Evolutionary conservation across 2,113 vertebrate species (phyloP).

Genomic region (Corapipo altera): DNA sequence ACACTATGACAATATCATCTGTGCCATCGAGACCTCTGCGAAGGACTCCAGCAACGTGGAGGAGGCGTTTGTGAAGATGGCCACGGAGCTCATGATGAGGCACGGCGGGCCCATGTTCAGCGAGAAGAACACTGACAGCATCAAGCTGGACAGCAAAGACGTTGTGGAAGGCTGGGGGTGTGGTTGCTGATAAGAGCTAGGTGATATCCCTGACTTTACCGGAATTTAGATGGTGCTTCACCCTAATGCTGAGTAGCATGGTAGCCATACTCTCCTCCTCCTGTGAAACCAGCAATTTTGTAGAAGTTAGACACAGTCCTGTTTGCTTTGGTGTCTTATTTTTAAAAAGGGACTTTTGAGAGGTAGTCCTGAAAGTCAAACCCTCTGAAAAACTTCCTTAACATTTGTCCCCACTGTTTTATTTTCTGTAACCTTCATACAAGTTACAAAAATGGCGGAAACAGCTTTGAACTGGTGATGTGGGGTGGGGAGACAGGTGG

Average conservation of each 20-base stretch:
- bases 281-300: conserved; percentile 63
- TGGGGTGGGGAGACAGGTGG: not conserved
- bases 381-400: not conserved
- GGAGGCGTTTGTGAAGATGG: conserved; percentile 85
- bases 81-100: conserved; percentile 83
- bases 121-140: conserved; percentile 80
- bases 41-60: conserved; percentile 89
- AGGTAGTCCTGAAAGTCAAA: conserved; percentile 8
- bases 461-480: not conserved
- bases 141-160: conserved; percentile 88
- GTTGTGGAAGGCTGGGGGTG: conserved; percentile 82
- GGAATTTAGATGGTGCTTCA: conserved; percentile 64
- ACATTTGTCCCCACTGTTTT: not conserved
- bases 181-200: conserved; percentile 77
- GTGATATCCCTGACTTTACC: conserved; percentile 16
- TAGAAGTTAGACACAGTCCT: conserved; percentile 64
- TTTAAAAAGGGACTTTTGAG: conserved; percentile 46
- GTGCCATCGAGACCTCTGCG: conserved; percentile 86
- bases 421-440: not conserved
- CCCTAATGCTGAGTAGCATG: conserved; percentile 56
- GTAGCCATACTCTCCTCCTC: conserved; percentile 53
- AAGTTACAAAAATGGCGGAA: not conserved
- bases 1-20: conserved; percentile 81
- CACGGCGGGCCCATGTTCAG: conserved; percentile 86
- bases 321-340: conserved; percentile 52